A percentile compares a stretch with the other conserved stretches of the same genome.
phyloP scores from a whole-genome alignment of 2,888 invertebrate genomes.

The Aphidius colemani region DNA sequence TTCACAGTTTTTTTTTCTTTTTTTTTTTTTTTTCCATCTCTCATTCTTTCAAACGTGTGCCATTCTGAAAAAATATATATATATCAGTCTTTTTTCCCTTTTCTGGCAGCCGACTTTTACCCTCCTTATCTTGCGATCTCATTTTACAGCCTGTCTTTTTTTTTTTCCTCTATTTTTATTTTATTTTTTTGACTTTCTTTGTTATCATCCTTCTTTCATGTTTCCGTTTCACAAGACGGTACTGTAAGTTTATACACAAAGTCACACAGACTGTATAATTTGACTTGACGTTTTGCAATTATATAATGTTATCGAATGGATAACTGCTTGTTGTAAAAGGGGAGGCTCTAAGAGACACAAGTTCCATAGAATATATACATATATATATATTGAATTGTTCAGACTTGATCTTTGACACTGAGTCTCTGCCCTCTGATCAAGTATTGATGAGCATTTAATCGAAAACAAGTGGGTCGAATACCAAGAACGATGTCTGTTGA shows the following conservation, averaged over 20 bases:
- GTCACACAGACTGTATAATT: too few relatives aligned
- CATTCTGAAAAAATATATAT: constrained; percentile 10
- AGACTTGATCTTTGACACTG: constrained; percentile 20
- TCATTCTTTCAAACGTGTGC: constrained; percentile 19
- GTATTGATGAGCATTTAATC: constrained; percentile 33
- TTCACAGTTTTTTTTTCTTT: constrained; percentile 15
- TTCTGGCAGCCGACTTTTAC: constrained; percentile 16
- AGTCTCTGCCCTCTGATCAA: constrained; percentile 14
- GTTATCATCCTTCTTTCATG: too few relatives aligned
- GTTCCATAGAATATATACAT: too few relatives aligned
- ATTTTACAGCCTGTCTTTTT: constrained; percentile 19
- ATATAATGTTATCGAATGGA: too few relatives aligned
- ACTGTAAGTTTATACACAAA: too few relatives aligned
- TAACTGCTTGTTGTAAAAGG: too few relatives aligned
- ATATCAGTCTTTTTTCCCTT: constrained; percentile 7
- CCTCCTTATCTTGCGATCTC: constrained; percentile 27
- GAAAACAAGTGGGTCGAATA: constrained; percentile 34
- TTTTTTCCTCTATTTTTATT: background rate
- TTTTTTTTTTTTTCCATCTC: constrained; percentile 13
- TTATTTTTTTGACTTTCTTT: too few relatives aligned
- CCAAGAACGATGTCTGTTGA: background rate
- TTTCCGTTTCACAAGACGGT: too few relatives aligned
- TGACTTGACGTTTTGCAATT: too few relatives aligned
- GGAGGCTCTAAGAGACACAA: too few relatives aligned
- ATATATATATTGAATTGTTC: background rate